These are phyloP conservation scores for Lampropteryx suffumata DNA, from an alignment of 2,888 invertebrate genomes.

Conservation along the genomic window DNA sequence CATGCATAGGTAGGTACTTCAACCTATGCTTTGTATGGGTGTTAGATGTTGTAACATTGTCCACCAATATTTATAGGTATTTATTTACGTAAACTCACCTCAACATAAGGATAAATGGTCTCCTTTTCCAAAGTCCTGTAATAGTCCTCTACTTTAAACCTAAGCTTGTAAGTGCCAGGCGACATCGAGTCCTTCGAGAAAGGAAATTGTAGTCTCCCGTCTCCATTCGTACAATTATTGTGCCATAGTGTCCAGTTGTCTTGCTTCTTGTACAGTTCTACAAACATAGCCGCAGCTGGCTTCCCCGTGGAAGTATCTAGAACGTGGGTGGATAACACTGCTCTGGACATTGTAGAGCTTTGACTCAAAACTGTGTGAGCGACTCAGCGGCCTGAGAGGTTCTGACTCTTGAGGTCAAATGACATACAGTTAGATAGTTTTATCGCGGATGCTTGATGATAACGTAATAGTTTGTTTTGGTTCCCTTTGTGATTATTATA, in stretches of 20 bases:
- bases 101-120: conserved; percentile 90
- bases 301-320: conserved; percentile 87
- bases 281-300: conserved; percentile 85
- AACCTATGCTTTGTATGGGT: no score
- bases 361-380: not conserved
- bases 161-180: conserved; percentile 88
- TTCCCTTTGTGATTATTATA: not conserved
- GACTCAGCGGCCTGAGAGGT: not conserved
- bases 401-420: conserved; percentile 17
- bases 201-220: conserved; percentile 87
- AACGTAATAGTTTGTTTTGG: conserved; percentile 7
- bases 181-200: conserved; percentile 83
- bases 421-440: conserved; percentile 13
- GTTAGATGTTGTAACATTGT: no score
- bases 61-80: no score
- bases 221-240: conserved; percentile 83
- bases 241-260: conserved; percentile 88
- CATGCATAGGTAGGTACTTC: no score
- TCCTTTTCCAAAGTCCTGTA: conserved; percentile 83
- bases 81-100: conserved; percentile 77
- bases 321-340: conserved; percentile 89
- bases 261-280: conserved; percentile 86
- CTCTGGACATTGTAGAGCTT: conserved; percentile 68
- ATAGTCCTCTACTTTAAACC: conserved; percentile 88
- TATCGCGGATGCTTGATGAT: conserved; percentile 18